Percentiles rank a stretch among this genome's conserved stretches.
phyloP scores from a whole-genome alignment of 2,797 vertebrate species.

The Gallinago solitaria region DNA sequence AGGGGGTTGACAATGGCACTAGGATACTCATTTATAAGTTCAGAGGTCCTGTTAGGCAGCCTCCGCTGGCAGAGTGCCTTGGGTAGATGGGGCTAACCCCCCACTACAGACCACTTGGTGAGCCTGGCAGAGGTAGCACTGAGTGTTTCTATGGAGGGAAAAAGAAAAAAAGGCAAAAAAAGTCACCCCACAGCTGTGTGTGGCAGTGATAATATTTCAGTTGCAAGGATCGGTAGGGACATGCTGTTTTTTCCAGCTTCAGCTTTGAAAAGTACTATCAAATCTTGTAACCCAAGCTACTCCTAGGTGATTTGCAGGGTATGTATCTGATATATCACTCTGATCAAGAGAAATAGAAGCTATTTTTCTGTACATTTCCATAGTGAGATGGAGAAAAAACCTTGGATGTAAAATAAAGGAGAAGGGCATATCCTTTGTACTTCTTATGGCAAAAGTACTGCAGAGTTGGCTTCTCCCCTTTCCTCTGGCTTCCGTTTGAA shows the following conservation, averaged over 20 bases:
- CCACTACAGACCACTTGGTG: not conserved
- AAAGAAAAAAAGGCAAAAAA: not conserved
- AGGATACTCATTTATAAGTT: not conserved
- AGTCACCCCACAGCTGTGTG: not conserved
- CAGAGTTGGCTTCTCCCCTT: not conserved
- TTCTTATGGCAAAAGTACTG: not conserved
- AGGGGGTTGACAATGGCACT: not conserved
- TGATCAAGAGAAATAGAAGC: not conserved
- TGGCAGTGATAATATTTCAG: not conserved
- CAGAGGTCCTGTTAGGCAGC: not conserved
- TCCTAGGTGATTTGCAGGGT: not conserved
- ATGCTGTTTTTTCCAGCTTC: not conserved
- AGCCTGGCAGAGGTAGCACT: not conserved
- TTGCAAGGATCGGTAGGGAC: not conserved
- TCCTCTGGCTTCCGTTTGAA: not conserved
- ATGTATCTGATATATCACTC: not conserved
- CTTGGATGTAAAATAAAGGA: not conserved
- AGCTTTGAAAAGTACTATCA: not conserved
- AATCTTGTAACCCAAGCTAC: not conserved
- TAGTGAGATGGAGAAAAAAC: not conserved
- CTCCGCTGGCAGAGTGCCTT: not conserved
- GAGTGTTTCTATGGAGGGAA: not conserved
- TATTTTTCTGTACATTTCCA: not conserved
- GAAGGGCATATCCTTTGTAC: not conserved
- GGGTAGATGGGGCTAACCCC: not conserved